These are phyloP conservation scores for Tetragonula clypearis DNA, from an alignment of 1,140 invertebrate species.

Conservation along the genomic window DNA sequence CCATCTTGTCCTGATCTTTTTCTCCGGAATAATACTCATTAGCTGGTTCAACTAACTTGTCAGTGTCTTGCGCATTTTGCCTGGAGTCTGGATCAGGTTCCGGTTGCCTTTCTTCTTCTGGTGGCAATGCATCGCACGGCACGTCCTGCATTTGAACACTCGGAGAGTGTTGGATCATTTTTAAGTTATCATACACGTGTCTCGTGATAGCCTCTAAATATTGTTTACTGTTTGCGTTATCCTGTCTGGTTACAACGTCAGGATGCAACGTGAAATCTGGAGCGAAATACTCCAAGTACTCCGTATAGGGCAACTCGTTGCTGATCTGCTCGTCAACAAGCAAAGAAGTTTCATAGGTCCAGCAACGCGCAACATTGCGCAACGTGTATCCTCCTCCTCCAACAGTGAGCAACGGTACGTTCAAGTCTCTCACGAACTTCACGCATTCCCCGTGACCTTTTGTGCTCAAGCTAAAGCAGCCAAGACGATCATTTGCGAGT, in stretches of 20 bases:
- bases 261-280: constrained; percentile 97
- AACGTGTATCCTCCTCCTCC: constrained; percentile 99
- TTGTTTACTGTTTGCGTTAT: constrained; percentile 96
- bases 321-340: constrained; percentile 95
- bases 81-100: constrained; percentile 92
- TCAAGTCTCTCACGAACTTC: constrained; percentile 96
- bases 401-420: constrained; percentile 96
- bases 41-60: constrained; percentile 92
- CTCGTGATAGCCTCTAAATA: constrained; percentile 93
- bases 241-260: constrained; percentile 91
- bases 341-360: constrained; percentile 99
- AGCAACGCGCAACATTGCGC: constrained; percentile 98
- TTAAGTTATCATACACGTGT: constrained; percentile 93
- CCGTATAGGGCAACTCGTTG: constrained; percentile 95
- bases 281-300: constrained; percentile 97
- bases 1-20: constrained; percentile 88
- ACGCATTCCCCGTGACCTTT: constrained; percentile 98
- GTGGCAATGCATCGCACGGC: constrained; percentile 88
- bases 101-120: constrained; percentile 87
- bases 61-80: constrained; percentile 90
- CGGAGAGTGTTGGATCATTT: constrained; percentile 94
- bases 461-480: constrained; percentile 94
- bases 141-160: constrained; percentile 97
- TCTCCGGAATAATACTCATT: constrained; percentile 98
- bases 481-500: constrained; percentile 95